Evolutionary conservation across 2,888 invertebrate genomes (phyloP).

Genomic region (Cabera pusaria): DNA sequence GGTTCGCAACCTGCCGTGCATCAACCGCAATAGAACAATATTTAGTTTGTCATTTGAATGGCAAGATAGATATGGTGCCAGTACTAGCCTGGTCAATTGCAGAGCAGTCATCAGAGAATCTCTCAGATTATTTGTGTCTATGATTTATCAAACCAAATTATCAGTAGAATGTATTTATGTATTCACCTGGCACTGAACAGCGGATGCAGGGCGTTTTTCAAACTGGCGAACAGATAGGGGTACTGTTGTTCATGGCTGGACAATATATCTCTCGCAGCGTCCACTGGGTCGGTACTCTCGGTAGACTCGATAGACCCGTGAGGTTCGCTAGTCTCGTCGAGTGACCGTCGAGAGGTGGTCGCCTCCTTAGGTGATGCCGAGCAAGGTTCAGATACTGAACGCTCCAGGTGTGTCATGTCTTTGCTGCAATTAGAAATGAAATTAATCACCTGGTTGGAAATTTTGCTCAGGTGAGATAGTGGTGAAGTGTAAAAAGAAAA

Average conservation of each 20-base stretch:
- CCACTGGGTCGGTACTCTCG: constrained; percentile 46
- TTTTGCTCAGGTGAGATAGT: no score
- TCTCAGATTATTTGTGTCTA: no score
- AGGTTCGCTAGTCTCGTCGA: constrained; percentile 29
- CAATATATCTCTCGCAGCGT: constrained; percentile 75
- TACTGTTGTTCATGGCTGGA: constrained; percentile 89
- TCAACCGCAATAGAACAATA: no score
- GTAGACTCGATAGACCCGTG: constrained; percentile 8
- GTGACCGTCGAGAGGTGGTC: constrained; percentile 23
- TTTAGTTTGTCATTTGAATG: no score
- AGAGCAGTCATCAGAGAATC: no score
- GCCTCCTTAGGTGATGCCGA: constrained; percentile 37
- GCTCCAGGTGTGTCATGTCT: constrained; percentile 35
- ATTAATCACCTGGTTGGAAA: no score
- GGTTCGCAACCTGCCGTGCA: no score
- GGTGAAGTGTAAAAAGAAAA: no score
- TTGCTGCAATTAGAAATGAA: constrained; percentile 10
- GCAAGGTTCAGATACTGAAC: constrained; percentile 51
- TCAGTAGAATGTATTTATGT: background rate
- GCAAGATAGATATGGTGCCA: no score
- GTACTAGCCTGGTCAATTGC: no score
- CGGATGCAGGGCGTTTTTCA: constrained; percentile 90
- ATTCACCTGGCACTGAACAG: constrained; percentile 85
- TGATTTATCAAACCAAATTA: no score
- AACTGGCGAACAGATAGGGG: constrained; percentile 89